Evolutionary conservation across 2,797 vertebrate genomes (phyloP), one percentile per base, ranked within the genome.

Genomic region (Danio albolineatus): DNA sequence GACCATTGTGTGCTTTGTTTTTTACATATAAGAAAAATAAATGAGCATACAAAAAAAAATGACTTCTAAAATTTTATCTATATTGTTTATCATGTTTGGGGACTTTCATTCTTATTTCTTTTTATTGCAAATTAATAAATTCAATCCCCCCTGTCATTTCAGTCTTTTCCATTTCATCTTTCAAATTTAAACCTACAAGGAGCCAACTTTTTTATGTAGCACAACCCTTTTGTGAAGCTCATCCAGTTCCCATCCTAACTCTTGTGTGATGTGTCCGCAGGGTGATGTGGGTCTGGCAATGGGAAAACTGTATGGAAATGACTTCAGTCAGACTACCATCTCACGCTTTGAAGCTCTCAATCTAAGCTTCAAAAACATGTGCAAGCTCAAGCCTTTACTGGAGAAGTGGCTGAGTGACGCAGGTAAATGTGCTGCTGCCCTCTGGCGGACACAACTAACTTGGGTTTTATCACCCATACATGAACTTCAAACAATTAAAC

Each of bases 311-410:
- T 99, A 99, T 0, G 97, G 98, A 14, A 99, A 99, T 0, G 98
- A 99, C 81, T 99, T 99, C 93, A 99, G 98, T 90, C 98, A 99
- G 91, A 99, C 98, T 0, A 99, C 98, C 2, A 99, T 99, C 83
- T 99, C 98, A 0, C 94, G 97, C 60, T 99, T 99, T 0, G 98
- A 99, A 88, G 98, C 98, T 2, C 96, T 99, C 60, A 99, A 99
- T 86, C 93, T 99, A 43, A 99, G 98, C 90, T 99, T 98, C 88
- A 99, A 98, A 90, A 99, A 99, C 86, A 99, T 99, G 98, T 99
- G 98, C 93, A 99, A 99, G 86, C 95, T 99, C 81, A 99, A 99
- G 79, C 98, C 98, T 0, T 88, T 99, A 88, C 94, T 99, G 91
- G 98, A 99, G 90, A 99, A 99, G 84, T 99, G 98, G 98, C 91